A percentile compares a stretch with the other conserved stretches of the same genome.
Conservation (phyloP, 2,888 invertebrate genomes). For the Thymelicus lineola region DNA sequence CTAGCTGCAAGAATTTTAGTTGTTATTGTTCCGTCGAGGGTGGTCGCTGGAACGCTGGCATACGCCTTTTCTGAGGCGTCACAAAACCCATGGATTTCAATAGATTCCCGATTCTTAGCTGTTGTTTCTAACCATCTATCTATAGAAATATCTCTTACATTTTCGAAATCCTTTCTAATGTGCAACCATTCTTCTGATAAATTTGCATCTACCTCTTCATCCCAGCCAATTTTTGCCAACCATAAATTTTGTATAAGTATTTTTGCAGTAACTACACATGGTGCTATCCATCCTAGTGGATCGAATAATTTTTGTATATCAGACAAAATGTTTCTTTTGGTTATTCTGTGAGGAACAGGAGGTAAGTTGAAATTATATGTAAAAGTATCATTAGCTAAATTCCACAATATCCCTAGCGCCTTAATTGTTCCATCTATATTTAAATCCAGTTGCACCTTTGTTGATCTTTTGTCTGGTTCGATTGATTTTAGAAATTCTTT, state of each 20-base stretch:
- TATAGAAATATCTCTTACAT: slow-evolving; percentile 7
- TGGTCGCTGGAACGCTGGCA: not conserved
- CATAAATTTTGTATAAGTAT: slow-evolving; percentile 46
- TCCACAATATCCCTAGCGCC: slow-evolving; percentile 45
- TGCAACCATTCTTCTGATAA: slow-evolving; percentile 42
- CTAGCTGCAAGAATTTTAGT: slow-evolving; percentile 32
- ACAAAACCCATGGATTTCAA: slow-evolving; percentile 16
- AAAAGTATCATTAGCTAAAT: slow-evolving; percentile 43
- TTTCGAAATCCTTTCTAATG: slow-evolving; percentile 8
- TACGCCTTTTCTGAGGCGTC: slow-evolving; percentile 19
- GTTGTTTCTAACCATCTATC: slow-evolving; percentile 5
- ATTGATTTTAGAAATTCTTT: slow-evolving; percentile 39
- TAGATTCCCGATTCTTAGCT: not conserved
- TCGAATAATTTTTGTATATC: slow-evolving; percentile 44
- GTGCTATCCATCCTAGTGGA: slow-evolving; percentile 49
- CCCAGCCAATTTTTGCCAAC: slow-evolving; percentile 36
- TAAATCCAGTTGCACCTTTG: slow-evolving; percentile 40
- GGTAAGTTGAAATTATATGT: slow-evolving; percentile 38
- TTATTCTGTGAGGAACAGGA: slow-evolving; percentile 30
- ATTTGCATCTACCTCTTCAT: slow-evolving; percentile 32
- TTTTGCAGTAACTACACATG: slow-evolving; percentile 45
- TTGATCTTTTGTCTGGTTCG: slow-evolving; percentile 24
- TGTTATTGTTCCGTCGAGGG: not conserved
- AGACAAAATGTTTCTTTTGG: slow-evolving; percentile 44
- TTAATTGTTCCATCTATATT: slow-evolving; percentile 44